Evolutionary conservation across 2,888 invertebrate genomes (phyloP), one percentile per base, ranked within the genome.

Genomic region (Macroteleia sp.): DNA sequence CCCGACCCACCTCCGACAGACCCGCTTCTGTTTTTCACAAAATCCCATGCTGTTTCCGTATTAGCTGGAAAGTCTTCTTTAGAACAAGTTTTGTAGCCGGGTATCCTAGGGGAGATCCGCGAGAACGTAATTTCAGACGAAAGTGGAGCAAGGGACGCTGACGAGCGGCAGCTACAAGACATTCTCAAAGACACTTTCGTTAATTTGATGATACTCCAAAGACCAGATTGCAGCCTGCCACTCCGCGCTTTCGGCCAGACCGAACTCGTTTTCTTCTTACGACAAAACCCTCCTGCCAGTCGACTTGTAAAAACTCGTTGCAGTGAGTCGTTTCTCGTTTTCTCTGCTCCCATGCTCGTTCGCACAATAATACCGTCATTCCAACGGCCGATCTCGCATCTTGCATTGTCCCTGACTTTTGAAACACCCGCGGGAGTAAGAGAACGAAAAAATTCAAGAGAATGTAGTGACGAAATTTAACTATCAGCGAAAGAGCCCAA

Each of bases 171-270:
- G 71, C 87, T 85, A 83, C 84, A 83, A 88, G 85, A 83, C 83
- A 85, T 84, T 86, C 89, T 90, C 90, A 88, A 90, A 89, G 90
- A 89, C 87, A 89, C 89, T 89, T 86, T 83, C 85, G 87, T 90
- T 91, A 91, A 91, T 91, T 90, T 91, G 90, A 91, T 90, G 90
- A 90, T 90, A 90, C 90, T 90, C 89, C 87, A 90, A 86, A 88
- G 88, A 81, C 85, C 78, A 80, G 86, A 84, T 87, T 86, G 88
- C 89, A 90, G 89, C 89, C 88, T 88, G 88, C 89, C 87, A 86
- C 89, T 86, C 87, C 81, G 83, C 82, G 83, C 85, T 88, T 83
- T 85, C 84, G 76, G 78, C 75, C 77, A 77, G 74, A 81, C 81
- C 75, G 78, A 80, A 82, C 80, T 79, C 78, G 75, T 73, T 66